phyloP scores from a whole-genome alignment of 2,113 vertebrate genomes.

The Emydocephalus ijimae region DNA sequence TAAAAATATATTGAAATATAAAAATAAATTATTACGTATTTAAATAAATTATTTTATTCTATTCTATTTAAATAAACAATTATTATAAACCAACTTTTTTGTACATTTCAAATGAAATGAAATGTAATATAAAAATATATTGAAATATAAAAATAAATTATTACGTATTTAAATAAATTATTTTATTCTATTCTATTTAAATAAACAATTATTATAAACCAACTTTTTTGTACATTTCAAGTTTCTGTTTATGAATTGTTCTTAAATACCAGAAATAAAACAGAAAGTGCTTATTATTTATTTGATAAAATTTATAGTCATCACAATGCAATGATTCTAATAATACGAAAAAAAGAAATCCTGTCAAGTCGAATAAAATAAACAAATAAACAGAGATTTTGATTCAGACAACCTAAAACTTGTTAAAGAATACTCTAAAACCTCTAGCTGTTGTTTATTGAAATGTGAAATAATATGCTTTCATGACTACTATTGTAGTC shows the following conservation, averaged over 20 bases:
- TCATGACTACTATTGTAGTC: constrained; percentile 52
- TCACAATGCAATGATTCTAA: neutral
- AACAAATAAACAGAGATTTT: constrained; percentile 69
- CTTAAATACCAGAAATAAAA: constrained; percentile 57
- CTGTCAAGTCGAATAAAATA: constrained; percentile 67
- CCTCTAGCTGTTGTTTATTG: constrained; percentile 70
- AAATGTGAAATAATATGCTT: constrained; percentile 70
- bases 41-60: no score
- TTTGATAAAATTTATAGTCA: neutral
- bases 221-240: neutral
- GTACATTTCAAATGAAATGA: neutral
- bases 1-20: no score
- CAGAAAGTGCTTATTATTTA: constrained; percentile 57
- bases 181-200: no score
- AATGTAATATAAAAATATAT: no score
- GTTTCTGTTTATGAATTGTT: constrained; percentile 46
- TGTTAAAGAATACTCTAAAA: constrained; percentile 67
- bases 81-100: constrained; percentile 8
- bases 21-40: no score
- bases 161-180: no score
- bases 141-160: no score
- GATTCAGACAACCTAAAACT: constrained; percentile 64
- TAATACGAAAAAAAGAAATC: constrained; percentile 21
- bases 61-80: no score
- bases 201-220: neutral